Evolutionary conservation across 2,888 invertebrate species (phyloP), one percentile per base, ranked within the genome.

Genomic region (Antitype chi): DNA sequence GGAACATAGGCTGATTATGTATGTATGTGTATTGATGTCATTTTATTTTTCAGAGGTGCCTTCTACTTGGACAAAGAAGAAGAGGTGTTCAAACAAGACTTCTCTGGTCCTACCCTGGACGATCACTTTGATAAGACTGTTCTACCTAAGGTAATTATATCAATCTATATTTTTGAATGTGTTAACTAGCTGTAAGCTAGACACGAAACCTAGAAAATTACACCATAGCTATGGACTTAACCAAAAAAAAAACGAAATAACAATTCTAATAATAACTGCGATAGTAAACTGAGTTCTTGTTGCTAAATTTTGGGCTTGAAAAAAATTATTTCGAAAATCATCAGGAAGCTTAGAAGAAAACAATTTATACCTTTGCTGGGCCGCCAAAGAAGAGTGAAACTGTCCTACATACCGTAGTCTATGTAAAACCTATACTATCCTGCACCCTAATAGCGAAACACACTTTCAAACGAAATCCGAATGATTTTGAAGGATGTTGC

Each of bases 41-140:
- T 47, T 47, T 47, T 13, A 47, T 13, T 59, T 68, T 68, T 23
- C 94, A 97, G 99, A 92, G 99, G 99, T 94, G 99, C 99, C 6
- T 99, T 99, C 97, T 99, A 99, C 94, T 97, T 99, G 97, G 99
- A 99, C 91, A 98, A 98, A 89, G 99, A 99, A 87, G 98, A 99
- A 73, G 98, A 98, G 57, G 98, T 99, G 25, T 98, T 98, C 91
- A 99, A 99, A 92, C 97, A 99, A 89, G 99, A 99, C 93, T 99
- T 99, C 95, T 99, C 99, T 0, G 98, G 98, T 76, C 98, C 99
- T 0, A 99, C 99, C 0, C 95, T 99, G 90, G 99, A 99, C 90
- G 99, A 99, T 97, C 99, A 99, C 94, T 99, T 99, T 94, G 99
- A 99, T 93, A 99, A 99, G 96, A 99, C 99, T 49, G 98, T 99